phyloP scores from a whole-genome alignment of 64 coral and sea anemone genomes.

The Stylophora pistillata region DNA sequence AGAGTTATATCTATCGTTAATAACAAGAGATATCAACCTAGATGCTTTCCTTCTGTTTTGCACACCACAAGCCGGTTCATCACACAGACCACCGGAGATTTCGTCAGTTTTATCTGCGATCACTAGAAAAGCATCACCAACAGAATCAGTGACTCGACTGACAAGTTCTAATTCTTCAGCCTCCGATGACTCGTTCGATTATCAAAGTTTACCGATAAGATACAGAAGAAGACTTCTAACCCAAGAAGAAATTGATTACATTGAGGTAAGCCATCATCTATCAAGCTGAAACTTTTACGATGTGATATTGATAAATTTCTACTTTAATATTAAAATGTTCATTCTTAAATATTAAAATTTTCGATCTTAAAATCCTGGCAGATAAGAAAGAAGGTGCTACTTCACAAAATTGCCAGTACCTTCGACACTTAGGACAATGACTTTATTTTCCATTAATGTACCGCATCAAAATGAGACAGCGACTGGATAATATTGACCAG shows the following conservation, averaged over 20 bases:
- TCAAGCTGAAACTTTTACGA: background rate
- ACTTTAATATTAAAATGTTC: no score
- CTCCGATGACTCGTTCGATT: background rate
- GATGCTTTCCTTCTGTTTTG: background rate
- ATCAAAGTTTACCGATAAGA: conserved; percentile 66
- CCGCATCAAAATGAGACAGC: no score
- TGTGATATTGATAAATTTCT: no score
- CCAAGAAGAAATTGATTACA: conserved; percentile 84
- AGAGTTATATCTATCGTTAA: background rate
- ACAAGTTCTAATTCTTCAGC: background rate
- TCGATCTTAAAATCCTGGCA: no score
- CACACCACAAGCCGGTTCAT: background rate
- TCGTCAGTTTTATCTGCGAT: conserved; percentile 42
- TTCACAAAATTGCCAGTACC: no score
- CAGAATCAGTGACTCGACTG: conserved; percentile 1
- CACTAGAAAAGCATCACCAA: conserved; percentile 6
- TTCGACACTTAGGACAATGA: no score
- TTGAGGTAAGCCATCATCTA: conserved; percentile 62
- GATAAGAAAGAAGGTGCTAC: no score
- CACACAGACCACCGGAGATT: conserved; percentile 35
- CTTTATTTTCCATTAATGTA: no score
- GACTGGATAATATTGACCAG: no score
- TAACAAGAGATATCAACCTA: background rate
- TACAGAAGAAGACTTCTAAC: conserved; percentile 65
- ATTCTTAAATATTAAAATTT: no score